These are phyloP conservation scores for Plectrocnemia conspersa DNA, from an alignment of 1,140 invertebrate species.

Conservation along the genomic window DNA sequence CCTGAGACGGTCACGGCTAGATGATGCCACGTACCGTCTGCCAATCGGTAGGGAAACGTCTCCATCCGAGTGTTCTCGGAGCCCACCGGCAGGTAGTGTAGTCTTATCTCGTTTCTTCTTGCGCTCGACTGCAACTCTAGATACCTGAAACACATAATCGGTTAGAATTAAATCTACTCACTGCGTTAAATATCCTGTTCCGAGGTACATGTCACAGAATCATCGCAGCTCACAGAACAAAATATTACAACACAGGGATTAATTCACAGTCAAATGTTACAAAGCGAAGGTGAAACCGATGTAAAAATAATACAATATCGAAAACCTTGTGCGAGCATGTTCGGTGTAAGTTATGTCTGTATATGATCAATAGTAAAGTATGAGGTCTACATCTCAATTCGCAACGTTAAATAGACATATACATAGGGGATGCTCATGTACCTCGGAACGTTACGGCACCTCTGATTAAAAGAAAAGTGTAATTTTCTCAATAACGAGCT, in stretches of 20 bases:
- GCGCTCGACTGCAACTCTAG: constrained; percentile 88
- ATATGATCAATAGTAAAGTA: constrained; percentile 4
- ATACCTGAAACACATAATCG: constrained; percentile 58
- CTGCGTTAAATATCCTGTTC: constrained; percentile 28
- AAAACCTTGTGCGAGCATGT: constrained; percentile 17
- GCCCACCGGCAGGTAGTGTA: constrained; percentile 65
- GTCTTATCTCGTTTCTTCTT: constrained; percentile 75
- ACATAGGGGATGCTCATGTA: constrained; percentile 51
- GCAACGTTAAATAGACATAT: constrained; percentile 41
- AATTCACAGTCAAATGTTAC: constrained; percentile 7
- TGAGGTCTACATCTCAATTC: constrained; percentile 54
- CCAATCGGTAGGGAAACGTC: constrained; percentile 80
- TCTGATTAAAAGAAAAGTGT: too few species aligned
- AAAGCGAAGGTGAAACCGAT: not conserved
- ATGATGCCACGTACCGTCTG: constrained; percentile 81
- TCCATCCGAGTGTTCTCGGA: constrained; percentile 67
- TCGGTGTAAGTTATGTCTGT: constrained; percentile 14
- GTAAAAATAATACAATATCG: not conserved
- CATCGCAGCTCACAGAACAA: constrained; percentile 22
- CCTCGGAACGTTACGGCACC: constrained; percentile 47
- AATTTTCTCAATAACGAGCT: too few species aligned
- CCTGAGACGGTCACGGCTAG: constrained; percentile 78
- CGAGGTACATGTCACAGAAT: constrained; percentile 34
- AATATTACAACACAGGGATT: constrained; percentile 30
- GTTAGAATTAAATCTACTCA: constrained; percentile 19